Conservation (phyloP, 2,888 invertebrate species). For the Romanomermis culicivorax region DNA sequence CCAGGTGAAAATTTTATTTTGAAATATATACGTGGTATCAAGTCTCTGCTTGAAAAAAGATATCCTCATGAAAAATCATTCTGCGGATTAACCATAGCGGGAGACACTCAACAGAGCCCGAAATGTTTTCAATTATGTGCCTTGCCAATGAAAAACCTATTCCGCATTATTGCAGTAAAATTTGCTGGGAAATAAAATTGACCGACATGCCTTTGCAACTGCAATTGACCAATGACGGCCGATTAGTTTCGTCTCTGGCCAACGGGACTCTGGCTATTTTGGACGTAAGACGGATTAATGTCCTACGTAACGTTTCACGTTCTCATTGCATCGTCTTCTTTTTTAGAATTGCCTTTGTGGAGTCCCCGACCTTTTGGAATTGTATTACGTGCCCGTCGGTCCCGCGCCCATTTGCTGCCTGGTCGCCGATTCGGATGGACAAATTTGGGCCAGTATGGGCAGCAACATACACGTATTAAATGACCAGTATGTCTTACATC, state of each 20-base stretch:
- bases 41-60: too few species aligned
- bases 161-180: conserved; percentile 20
- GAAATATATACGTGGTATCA: too few species aligned
- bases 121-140: too few species aligned
- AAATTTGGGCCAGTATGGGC: conserved; percentile 34
- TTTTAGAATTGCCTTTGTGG: conserved; percentile 20
- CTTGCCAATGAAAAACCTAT: too few species aligned
- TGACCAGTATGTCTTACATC: conserved; percentile 25
- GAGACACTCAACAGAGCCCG: too few species aligned
- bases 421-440: conserved; percentile 23
- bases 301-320: not conserved
- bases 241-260: conserved; percentile 34
- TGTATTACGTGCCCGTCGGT: conserved; percentile 35
- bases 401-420: conserved; percentile 33
- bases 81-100: too few species aligned
- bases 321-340: not conserved
- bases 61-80: too few species aligned
- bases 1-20: conserved; percentile 15
- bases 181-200: conserved; percentile 33
- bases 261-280: conserved; percentile 36
- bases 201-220: conserved; percentile 34
- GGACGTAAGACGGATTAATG: conserved; percentile 26
- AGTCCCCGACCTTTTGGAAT: conserved; percentile 26
- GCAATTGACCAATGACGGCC: conserved; percentile 24
- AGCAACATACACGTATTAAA: conserved; percentile 34